Percentiles rank a stretch among this genome's conserved stretches.
Evolutionary conservation across 2,113 vertebrate genomes (phyloP).

Genomic region (Todiramphus saurophagus): DNA sequence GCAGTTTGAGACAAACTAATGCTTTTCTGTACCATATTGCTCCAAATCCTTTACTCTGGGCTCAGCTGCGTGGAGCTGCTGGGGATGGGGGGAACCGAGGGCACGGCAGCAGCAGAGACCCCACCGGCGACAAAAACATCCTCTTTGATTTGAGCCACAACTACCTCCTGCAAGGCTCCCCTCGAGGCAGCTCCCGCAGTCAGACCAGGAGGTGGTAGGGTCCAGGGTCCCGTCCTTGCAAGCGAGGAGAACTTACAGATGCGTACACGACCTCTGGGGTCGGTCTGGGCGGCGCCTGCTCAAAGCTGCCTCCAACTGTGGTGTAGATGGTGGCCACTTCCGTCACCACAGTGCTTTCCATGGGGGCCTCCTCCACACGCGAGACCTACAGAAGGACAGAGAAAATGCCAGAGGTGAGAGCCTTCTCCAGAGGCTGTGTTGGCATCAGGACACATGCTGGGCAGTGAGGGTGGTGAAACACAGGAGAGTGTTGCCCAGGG

Average conservation of each 20-base stretch:
- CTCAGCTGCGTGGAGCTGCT: neutral
- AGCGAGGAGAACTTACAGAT: fast-evolving
- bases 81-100: neutral
- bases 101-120: neutral
- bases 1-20: neutral
- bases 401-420: neutral
- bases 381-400: neutral
- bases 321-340: fast-evolving
- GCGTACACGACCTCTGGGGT: fast-evolving
- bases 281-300: fast-evolving
- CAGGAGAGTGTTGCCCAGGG: neutral
- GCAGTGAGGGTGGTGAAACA: neutral
- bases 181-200: neutral
- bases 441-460: neutral
- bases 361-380: fast-evolving
- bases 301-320: fast-evolving
- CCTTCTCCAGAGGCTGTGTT: neutral
- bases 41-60: neutral
- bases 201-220: neutral
- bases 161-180: neutral
- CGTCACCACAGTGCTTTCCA: fast-evolving
- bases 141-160: neutral
- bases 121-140: neutral
- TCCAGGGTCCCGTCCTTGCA: fast-evolving
- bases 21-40: neutral